A percentile compares a stretch with the other conserved stretches of the same genome.
Evolutionary conservation across 2,888 invertebrate genomes (phyloP).

Genomic region (Incurvaria masculella): DNA sequence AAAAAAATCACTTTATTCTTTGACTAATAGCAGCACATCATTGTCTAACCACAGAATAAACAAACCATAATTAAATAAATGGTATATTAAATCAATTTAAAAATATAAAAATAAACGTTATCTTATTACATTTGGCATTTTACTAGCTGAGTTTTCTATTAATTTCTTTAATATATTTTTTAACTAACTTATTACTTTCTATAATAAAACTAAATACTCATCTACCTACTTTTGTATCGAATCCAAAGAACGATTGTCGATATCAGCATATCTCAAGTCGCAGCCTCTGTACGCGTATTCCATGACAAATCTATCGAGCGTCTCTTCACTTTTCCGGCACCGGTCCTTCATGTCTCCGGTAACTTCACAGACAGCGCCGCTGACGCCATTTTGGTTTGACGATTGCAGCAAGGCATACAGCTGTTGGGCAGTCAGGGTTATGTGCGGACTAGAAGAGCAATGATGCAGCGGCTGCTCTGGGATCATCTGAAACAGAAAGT

Average conservation of each 20-base stretch:
- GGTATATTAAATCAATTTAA: neutral
- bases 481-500: too few species aligned
- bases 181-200: neutral
- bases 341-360: too few species aligned
- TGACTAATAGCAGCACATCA: neutral
- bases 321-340: too few species aligned
- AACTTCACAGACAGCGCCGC: too few species aligned
- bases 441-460: too few species aligned
- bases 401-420: too few species aligned
- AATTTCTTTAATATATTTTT: neutral
- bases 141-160: neutral
- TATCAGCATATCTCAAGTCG: neutral
- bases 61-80: neutral
- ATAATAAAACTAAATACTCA: neutral
- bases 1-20: neutral
- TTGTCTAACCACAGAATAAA: neutral
- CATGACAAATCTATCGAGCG: neutral
- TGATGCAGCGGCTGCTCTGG: too few species aligned
- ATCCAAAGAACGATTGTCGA: neutral
- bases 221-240: neutral
- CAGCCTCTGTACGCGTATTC: neutral
- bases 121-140: neutral
- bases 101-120: neutral
- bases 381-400: too few species aligned
- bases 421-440: too few species aligned